phyloP scores from a whole-genome alignment of 2,888 invertebrate genomes.

The Chloroclysta siterata region DNA sequence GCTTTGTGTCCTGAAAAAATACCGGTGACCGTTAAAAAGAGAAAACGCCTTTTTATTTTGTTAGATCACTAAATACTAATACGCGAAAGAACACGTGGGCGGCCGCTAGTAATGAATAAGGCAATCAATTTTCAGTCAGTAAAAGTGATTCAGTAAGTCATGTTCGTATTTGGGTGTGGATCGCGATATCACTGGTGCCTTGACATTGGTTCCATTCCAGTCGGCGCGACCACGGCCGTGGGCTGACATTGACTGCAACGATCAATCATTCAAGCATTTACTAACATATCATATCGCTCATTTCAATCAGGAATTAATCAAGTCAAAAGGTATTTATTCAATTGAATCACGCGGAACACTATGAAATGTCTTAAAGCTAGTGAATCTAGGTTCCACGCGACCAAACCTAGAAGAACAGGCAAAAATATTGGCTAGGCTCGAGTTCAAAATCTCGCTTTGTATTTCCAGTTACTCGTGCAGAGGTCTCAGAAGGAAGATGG shows the following conservation, averaged over 20 bases:
- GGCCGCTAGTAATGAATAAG: no score
- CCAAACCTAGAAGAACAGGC: no score
- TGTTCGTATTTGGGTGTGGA: neutral
- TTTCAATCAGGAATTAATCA: neutral
- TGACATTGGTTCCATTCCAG: constrained; percentile 27
- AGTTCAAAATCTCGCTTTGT: constrained; percentile 18
- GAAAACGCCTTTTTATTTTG: no score
- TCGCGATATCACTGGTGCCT: constrained; percentile 14
- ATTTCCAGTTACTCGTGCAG: constrained; percentile 87
- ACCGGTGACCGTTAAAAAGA: no score
- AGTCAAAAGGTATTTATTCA: neutral
- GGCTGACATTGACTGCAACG: neutral
- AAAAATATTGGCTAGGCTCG: no score
- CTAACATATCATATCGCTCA: neutral
- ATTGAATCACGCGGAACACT: no score
- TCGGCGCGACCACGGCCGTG: constrained; percentile 4
- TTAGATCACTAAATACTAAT: no score
- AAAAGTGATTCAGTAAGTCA: neutral
- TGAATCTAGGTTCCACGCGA: no score
- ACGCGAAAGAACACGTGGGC: no score
- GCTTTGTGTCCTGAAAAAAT: no score
- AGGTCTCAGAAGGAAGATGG: constrained; percentile 89
- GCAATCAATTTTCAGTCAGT: no score
- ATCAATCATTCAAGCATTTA: constrained; percentile 2
- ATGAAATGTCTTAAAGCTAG: no score